Conservation (phyloP, 2,888 invertebrate genomes). For the Sympetrum striolatum region DNA sequence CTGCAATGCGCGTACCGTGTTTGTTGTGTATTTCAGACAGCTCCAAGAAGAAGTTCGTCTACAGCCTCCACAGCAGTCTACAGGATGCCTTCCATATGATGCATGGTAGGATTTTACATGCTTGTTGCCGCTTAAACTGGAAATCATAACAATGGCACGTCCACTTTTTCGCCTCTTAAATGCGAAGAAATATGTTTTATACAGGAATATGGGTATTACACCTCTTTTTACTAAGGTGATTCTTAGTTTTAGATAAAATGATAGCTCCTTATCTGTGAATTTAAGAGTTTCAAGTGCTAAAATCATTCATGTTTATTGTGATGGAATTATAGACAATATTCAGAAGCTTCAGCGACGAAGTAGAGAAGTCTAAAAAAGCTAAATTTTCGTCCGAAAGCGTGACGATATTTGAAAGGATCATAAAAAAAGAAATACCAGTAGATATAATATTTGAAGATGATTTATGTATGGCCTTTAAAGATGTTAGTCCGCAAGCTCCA, state of each 20-base stretch:
- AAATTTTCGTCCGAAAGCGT: not conserved
- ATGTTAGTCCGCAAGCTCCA: conserved; percentile 81
- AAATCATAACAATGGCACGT: not conserved
- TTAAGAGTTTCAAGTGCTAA: not conserved
- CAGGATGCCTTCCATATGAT: too few relatives aligned
- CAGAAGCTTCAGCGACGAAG: not conserved
- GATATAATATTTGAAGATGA: conserved; percentile 85
- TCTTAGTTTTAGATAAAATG: not conserved
- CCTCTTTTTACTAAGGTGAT: not conserved
- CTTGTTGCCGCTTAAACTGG: too few relatives aligned
- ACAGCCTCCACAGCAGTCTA: too few relatives aligned
- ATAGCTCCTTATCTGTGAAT: not conserved
- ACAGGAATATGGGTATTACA: not conserved
- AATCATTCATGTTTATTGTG: not conserved
- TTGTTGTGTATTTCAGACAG: too few relatives aligned
- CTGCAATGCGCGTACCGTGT: too few relatives aligned
- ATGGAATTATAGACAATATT: not conserved
- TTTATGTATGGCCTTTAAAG: conserved; percentile 80
- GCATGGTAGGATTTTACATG: too few relatives aligned
- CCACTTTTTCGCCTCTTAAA: not conserved
- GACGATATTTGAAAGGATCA: conserved; percentile 81
- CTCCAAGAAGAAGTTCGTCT: too few relatives aligned
- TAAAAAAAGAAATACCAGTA: conserved; percentile 78
- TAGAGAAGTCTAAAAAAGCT: conserved; percentile 18
- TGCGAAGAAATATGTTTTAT: not conserved